Evolutionary conservation across 1,140 invertebrate species (phyloP).

Genomic region (Melipona quadrifasciata): DNA sequence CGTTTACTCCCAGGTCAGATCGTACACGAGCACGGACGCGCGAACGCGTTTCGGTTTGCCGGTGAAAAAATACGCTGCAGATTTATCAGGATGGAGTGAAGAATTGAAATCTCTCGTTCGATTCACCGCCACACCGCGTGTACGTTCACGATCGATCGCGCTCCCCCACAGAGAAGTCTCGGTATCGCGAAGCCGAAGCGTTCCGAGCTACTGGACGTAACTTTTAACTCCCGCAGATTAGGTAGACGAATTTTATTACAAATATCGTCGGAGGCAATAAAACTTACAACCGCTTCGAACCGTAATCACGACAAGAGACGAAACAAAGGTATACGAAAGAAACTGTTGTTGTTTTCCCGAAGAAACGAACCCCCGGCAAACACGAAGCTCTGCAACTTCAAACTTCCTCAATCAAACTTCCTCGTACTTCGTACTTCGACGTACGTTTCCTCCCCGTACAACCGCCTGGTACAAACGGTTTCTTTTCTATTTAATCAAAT

Average conservation of each 20-base stretch:
- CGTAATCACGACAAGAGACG: neutral
- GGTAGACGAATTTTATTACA: neutral
- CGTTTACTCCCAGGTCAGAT: constrained; percentile 33
- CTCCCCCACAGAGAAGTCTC: neutral
- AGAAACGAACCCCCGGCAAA: constrained; percentile 4
- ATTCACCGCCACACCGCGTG: too few species aligned
- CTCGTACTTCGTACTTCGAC: neutral
- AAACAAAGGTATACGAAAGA: neutral
- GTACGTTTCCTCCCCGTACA: neutral
- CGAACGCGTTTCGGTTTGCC: constrained; percentile 21
- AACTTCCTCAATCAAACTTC: constrained; percentile 6
- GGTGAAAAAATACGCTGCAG: constrained; percentile 5
- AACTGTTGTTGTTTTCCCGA: neutral
- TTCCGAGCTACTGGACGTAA: neutral
- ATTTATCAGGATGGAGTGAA: neutral
- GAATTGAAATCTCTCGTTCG: neutral
- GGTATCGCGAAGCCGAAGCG: neutral
- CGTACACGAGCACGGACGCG: constrained; percentile 13
- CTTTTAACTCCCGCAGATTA: neutral
- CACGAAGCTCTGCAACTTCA: neutral
- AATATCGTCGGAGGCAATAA: neutral
- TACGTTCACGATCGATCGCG: neutral
- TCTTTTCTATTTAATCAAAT: constrained; percentile 5
- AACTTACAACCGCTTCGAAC: neutral
- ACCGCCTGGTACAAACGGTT: neutral